These are phyloP conservation scores for Muntiacus muntjak DNA, from an alignment of 2,113 vertebrate genomes.

Conservation along the genomic window DNA sequence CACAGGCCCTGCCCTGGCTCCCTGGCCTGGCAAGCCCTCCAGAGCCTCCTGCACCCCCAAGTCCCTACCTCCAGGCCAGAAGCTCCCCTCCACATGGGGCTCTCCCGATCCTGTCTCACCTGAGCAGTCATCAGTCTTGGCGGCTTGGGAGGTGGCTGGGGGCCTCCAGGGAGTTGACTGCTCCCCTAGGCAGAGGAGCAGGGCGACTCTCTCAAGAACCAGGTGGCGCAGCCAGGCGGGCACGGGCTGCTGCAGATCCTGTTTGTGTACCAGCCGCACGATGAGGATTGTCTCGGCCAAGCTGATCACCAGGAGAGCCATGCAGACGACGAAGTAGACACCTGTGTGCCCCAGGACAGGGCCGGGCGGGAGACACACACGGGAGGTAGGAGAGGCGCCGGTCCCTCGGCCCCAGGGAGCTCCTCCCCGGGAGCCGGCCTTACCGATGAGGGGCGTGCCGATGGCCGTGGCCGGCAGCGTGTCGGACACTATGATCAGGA, in stretches of 20 bases:
- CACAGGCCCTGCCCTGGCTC: not conserved
- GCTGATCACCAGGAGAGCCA: constrained; percentile 97
- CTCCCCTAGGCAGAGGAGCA: constrained; percentile 87
- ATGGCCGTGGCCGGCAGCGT: constrained; percentile 94
- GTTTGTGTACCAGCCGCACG: constrained; percentile 93
- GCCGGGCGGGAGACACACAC: fast-evolving
- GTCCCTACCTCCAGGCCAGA: not conserved
- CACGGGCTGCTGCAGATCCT: constrained; percentile 92
- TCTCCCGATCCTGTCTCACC: constrained; percentile 63
- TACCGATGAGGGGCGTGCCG: constrained; percentile 94
- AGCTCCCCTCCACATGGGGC: fast-evolving
- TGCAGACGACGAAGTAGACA: constrained; percentile 97
- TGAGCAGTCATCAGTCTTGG: constrained; percentile 70
- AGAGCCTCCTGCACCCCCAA: fast-evolving
- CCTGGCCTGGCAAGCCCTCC: fast-evolving
- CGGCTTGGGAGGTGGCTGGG: constrained; percentile 35
- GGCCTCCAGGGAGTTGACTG: not conserved
- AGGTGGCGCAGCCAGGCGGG: constrained; percentile 89
- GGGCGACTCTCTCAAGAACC: constrained; percentile 85
- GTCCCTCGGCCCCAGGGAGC: not conserved
- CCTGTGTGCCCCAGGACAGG: constrained; percentile 76
- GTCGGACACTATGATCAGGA: constrained; percentile 98
- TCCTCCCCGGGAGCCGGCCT: not conserved
- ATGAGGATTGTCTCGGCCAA: constrained; percentile 95
- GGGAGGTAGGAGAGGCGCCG: fast-evolving